phyloP scores from a whole-genome alignment of 2,888 invertebrate genomes.

The Campoplex capitator region DNA sequence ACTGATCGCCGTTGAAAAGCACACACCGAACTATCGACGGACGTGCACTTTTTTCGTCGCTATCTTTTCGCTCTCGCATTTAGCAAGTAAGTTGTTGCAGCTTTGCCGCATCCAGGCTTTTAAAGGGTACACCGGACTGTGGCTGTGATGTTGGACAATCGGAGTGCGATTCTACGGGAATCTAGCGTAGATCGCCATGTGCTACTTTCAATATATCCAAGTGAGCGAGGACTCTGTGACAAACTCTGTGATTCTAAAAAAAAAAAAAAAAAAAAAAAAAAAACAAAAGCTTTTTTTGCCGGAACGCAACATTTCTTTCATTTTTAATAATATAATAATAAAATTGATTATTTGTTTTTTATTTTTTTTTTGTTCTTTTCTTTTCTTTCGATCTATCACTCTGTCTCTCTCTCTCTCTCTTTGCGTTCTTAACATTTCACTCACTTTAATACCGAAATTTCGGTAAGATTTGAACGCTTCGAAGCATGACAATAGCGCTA shows the following conservation, averaged over 20 bases:
- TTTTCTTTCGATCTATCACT: conserved; percentile 28
- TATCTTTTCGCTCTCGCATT: conserved; percentile 65
- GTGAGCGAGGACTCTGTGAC: conserved; percentile 73
- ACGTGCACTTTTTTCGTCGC: conserved; percentile 63
- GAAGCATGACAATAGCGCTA: conserved; percentile 54
- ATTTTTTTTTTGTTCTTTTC: conserved; percentile 9
- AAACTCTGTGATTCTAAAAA: conserved; percentile 48
- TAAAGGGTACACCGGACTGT: conserved; percentile 73
- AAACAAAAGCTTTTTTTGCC: conserved; percentile 50
- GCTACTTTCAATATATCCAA: conserved; percentile 74
- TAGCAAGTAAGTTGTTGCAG: conserved; percentile 76
- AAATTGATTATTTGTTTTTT: background rate
- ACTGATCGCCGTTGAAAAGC: background rate
- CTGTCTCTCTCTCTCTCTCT: background rate
- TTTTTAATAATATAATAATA: background rate
- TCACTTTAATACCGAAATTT: conserved; percentile 30
- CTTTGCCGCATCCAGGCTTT: conserved; percentile 76
- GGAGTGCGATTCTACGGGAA: conserved; percentile 72
- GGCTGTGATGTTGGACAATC: conserved; percentile 71
- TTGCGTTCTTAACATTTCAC: conserved; percentile 42
- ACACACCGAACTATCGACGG: conserved; percentile 40
- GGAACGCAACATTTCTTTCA: conserved; percentile 35
- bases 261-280: no score
- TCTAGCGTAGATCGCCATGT: conserved; percentile 72
- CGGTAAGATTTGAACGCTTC: conserved; percentile 60